Evolutionary conservation across 2,113 vertebrate genomes (phyloP).

Genomic region (Clarias magur): DNA sequence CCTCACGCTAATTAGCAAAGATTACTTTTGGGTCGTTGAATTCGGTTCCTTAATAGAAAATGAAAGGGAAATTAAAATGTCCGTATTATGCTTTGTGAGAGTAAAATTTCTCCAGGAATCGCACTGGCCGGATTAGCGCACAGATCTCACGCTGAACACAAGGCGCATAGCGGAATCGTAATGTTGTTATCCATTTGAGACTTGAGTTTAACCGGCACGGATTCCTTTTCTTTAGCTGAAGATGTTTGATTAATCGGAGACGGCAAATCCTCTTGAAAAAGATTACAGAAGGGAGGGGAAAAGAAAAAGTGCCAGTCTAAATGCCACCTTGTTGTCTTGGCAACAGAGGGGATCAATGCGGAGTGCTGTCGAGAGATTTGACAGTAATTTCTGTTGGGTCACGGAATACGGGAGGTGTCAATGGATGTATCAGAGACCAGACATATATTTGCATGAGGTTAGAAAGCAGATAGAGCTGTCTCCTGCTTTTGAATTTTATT

Average conservation of each 20-base stretch:
- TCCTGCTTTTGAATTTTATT: not conserved
- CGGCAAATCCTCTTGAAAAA: slow-evolving; percentile 65
- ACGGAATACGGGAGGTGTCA: slow-evolving; percentile 72
- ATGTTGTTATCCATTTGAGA: slow-evolving; percentile 18
- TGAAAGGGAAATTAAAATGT: slow-evolving; percentile 14
- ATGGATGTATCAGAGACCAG: slow-evolving; percentile 58
- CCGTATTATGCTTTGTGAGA: slow-evolving; percentile 1
- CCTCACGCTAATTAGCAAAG: slow-evolving; percentile 11
- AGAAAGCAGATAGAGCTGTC: slow-evolving; percentile 16
- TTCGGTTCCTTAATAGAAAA: not conserved
- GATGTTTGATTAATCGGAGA: slow-evolving; percentile 76
- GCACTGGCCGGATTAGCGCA: not conserved
- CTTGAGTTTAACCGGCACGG: slow-evolving; percentile 33
- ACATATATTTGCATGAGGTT: slow-evolving; percentile 48
- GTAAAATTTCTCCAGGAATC: slow-evolving; percentile 2
- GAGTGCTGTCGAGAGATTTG: slow-evolving; percentile 69
- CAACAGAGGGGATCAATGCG: slow-evolving; percentile 74
- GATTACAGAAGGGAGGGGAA: slow-evolving; percentile 61
- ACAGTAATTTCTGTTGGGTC: slow-evolving; percentile 84
- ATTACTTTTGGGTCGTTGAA: not conserved
- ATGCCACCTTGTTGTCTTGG: slow-evolving; percentile 76
- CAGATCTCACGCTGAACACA: not conserved
- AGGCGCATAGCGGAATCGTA: not conserved
- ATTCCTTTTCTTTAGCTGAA: slow-evolving; percentile 75
- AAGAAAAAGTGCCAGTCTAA: slow-evolving; percentile 56